Evolutionary conservation across 2,113 vertebrate species (phyloP), one percentile per base, ranked within the genome.

Genomic region (Caloenas nicobarica): DNA sequence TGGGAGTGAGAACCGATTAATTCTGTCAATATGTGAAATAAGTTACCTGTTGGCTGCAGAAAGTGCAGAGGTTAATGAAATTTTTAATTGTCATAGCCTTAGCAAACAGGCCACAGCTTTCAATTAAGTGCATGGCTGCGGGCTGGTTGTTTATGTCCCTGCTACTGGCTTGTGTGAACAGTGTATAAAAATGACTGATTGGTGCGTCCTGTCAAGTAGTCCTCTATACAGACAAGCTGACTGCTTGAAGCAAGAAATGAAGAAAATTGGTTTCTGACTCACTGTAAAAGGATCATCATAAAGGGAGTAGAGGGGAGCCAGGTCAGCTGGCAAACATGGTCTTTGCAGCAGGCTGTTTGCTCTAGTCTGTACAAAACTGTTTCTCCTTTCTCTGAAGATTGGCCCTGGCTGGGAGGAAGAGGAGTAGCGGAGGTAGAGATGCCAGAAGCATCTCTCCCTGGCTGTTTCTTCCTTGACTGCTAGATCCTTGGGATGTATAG

Each of bases 31-130:
- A 79, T 69, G 42, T 87, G 81, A 92, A 92, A 69, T 48, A 61
- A 76, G 86, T 94, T 73, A 95, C 74, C 76, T 77, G 58, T 54
- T 57, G 48, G 44, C 6, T 65, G 70, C 65, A 85, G 65, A 87
- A 89, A 71, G 93, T 72, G 78, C 94, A 94, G 81, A 92, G 91
- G 89, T 96, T 97, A 95, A 96, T 95, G 86, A 91, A 85, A 94
- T 94, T 7, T 68, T 65, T 79, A 82, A 95, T 92, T 95, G 70
- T 57, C 9, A 5, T 46, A 51, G 82, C 80, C 83, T 92, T 42
- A 70, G 68, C 57, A 44, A 66, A 51, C 17, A 81, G 80, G 64
- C 88, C 88, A 60, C 51, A 58, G 51, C 56, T 91, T 86, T 86
- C 88, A 66, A 34, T 94, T 40, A 46, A 34, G 51, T 1, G 0